Evolutionary conservation across 2,113 vertebrate genomes (phyloP).

Genomic region (Periophthalmodon schlosseri): DNA sequence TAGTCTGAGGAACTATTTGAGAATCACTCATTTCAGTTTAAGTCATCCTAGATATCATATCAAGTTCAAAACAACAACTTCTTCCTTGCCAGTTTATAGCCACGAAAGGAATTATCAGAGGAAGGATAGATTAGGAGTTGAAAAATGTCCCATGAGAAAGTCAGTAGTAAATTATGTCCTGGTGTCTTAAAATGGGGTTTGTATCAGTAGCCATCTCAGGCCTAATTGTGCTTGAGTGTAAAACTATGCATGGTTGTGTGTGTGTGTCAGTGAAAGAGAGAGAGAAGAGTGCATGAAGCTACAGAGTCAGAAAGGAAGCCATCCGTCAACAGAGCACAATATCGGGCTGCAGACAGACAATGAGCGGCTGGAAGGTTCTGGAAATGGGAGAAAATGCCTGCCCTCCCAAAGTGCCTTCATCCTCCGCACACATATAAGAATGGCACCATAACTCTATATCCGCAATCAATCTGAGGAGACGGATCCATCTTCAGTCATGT

Average conservation of each 20-base stretch:
- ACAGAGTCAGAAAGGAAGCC: slow-evolving; percentile 68
- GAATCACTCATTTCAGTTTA: slow-evolving; percentile 15
- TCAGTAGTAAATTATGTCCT: slow-evolving; percentile 76
- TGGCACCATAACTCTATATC: slow-evolving; percentile 97
- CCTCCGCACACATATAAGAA: slow-evolving; percentile 81
- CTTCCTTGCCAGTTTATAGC: slow-evolving; percentile 45
- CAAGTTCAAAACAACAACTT: neutral
- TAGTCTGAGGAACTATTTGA: neutral
- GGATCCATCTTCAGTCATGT: slow-evolving; percentile 98
- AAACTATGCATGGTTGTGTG: slow-evolving; percentile 36
- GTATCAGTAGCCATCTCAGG: slow-evolving; percentile 73
- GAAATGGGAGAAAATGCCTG: slow-evolving; percentile 74
- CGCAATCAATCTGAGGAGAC: slow-evolving; percentile 99
- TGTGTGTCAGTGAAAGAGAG: slow-evolving; percentile 23
- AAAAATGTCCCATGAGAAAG: slow-evolving; percentile 62
- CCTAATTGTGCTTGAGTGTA: slow-evolving; percentile 62
- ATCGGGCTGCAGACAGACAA: slow-evolving; percentile 71
- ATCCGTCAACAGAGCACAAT: slow-evolving; percentile 78
- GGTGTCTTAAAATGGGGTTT: slow-evolving; percentile 62
- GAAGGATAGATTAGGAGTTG: slow-evolving; percentile 53
- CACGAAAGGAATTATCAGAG: slow-evolving; percentile 55
- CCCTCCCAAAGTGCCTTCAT: slow-evolving; percentile 90
- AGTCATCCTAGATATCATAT: slow-evolving; percentile 49
- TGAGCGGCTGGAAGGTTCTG: slow-evolving; percentile 72
- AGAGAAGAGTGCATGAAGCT: slow-evolving; percentile 52